Percentiles rank a stretch among this genome's conserved stretches.
Conservation (phyloP, 1,140 invertebrate genomes). For the Cotesia vestalis region DNA sequence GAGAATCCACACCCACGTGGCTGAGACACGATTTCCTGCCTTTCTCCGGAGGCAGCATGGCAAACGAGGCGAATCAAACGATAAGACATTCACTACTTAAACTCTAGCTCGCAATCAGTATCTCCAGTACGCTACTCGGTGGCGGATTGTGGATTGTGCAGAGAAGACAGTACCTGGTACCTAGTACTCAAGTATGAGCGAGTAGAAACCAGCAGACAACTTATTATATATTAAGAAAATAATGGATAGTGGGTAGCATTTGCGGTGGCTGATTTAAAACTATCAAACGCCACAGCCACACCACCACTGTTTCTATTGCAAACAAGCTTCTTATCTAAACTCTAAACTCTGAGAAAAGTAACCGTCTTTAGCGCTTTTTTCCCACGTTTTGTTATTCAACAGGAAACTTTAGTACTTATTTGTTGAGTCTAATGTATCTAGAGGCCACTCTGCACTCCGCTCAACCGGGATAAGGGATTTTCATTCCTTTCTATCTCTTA, state of each 20-base stretch:
- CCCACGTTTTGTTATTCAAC: constrained; percentile 54
- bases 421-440: background rate
- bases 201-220: background rate
- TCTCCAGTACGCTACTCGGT: constrained; percentile 29
- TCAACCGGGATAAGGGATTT: constrained; percentile 1
- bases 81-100: constrained; percentile 50
- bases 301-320: constrained; percentile 47
- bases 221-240: background rate
- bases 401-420: background rate
- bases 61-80: constrained; percentile 56
- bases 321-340: constrained; percentile 56
- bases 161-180: too few relatives aligned
- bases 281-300: background rate
- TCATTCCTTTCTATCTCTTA: constrained; percentile 18
- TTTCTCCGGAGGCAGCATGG: constrained; percentile 52
- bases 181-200: background rate
- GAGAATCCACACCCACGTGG: constrained; percentile 32
- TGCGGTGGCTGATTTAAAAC: background rate
- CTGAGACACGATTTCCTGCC: constrained; percentile 53
- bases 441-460: too few relatives aligned
- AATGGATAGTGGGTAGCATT: constrained; percentile 2
- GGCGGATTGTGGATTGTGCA: background rate
- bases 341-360: constrained; percentile 45
- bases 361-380: constrained; percentile 47
- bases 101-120: constrained; percentile 27